These are phyloP conservation scores for Sceloporus undulatus DNA, from an alignment of 2,113 vertebrate genomes.

Conservation along the genomic window DNA sequence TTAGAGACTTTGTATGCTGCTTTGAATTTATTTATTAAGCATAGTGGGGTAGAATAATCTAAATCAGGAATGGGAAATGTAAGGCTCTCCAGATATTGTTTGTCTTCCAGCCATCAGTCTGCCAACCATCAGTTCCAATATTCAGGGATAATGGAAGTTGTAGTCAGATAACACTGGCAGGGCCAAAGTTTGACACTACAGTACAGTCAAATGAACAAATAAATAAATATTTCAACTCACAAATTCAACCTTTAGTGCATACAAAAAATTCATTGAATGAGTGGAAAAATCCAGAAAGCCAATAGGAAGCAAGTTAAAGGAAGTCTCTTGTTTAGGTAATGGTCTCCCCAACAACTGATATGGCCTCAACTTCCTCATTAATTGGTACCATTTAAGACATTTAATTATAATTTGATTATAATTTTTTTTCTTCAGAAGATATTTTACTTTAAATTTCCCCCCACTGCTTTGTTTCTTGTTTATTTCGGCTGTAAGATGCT, in stretches of 20 bases:
- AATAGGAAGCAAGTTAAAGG: not conserved
- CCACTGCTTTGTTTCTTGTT: too few species aligned
- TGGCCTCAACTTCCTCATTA: too few species aligned
- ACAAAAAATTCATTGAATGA: too few species aligned
- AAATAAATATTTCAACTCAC: not conserved
- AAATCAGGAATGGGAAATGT: not conserved
- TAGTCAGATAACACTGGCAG: not conserved
- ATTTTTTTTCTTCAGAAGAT: too few species aligned
- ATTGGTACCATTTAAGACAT: too few species aligned
- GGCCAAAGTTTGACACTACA: too few species aligned
- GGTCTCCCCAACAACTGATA: too few species aligned
- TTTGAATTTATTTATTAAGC: not conserved
- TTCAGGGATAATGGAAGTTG: not conserved
- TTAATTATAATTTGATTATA: too few species aligned
- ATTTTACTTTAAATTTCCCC: too few species aligned
- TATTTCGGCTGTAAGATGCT: too few species aligned
- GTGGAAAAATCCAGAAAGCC: too few species aligned
- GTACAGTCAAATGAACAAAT: not conserved
- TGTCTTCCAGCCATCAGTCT: not conserved
- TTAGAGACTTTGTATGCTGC: not conserved
- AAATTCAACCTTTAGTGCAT: too few species aligned
- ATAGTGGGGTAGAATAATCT: not conserved
- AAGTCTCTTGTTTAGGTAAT: not conserved
- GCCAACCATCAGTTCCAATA: not conserved
- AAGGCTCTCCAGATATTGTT: not conserved